These are phyloP conservation scores for Calosoma granatense DNA, from an alignment of 1,140 invertebrate genomes.

Conservation along the genomic window DNA sequence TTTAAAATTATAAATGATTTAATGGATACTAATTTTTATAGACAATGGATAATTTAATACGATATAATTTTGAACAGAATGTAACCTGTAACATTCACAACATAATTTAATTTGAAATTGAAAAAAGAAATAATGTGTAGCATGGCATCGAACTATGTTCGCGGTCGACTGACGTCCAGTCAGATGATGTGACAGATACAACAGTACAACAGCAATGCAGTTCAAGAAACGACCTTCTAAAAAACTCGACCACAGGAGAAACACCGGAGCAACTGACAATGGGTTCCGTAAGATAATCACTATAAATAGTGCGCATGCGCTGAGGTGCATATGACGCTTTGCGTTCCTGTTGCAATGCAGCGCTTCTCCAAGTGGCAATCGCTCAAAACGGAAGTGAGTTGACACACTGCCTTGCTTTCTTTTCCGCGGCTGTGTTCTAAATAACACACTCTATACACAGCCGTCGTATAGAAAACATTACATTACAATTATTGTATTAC, in stretches of 20 bases:
- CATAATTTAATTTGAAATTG: neutral
- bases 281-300: neutral
- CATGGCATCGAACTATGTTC: neutral
- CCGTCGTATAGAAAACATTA: slow-evolving; percentile 9
- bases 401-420: slow-evolving; percentile 33
- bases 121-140: neutral
- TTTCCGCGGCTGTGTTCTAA: slow-evolving; percentile 31
- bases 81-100: no score
- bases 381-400: slow-evolving; percentile 21
- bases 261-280: neutral
- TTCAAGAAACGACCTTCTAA: slow-evolving; percentile 1
- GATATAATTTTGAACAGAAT: no score
- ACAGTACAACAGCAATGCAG: neutral
- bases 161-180: no score
- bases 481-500: no score
- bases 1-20: no score
- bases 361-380: neutral
- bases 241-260: slow-evolving; percentile 1
- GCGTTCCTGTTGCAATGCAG: no score
- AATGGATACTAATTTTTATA: no score
- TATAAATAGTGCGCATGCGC: neutral
- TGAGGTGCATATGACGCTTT: no score
- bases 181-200: neutral
- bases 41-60: no score
- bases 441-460: slow-evolving; percentile 29